Evolutionary conservation across 2,797 vertebrate genomes (phyloP), one percentile per base, ranked within the genome.

Genomic region (Lophotriccus pileatus): DNA sequence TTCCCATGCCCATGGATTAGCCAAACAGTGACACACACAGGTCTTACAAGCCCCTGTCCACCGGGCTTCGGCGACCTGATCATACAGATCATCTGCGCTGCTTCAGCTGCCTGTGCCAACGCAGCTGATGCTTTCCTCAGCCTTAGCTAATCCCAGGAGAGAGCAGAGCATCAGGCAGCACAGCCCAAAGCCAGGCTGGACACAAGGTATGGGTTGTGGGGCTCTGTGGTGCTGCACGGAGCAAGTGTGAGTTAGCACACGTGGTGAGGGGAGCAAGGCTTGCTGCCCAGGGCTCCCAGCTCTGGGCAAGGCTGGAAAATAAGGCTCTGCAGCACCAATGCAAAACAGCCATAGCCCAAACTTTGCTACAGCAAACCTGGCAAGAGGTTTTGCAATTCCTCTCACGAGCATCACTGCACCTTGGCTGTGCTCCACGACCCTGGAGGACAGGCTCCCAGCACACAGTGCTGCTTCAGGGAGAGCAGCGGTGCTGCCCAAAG

Each of bases 351-450:
- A 74, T 59, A 62, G 76, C 46, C 69, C 21, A 1, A 88, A 73
- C 36, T 94, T 82, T 63, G 88, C 62, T 67, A 56, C 24, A 2
- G 90, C 81, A 87, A 67, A 74, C 18, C 70, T 5, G 28, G 74
- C 44, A 30, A 49, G 41, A 80, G 78, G 68, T 7, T 95, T 94
- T 90, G 60, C 68, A 32, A 96, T 89, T 96, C 89, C 28, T 72
- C 81, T 94, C 92, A 90, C 43, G 68, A 92, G 92, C 84, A 64
- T n/a, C 63, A 28, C 94, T 34, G 92, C 89, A 74, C 90, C 90
- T 77, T 93, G 94, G 93, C 94, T 83, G 77, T 36, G 74, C 90
- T 95, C 93, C 95, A 95, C 1, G 16, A 84, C 81, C 86, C 95
- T 80, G 81, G 88, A 89, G 84, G 84, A 95, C 87, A 34, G 80